Evolutionary conservation across 2,888 invertebrate genomes (phyloP).

Genomic region (Cheilosia variabilis): DNA sequence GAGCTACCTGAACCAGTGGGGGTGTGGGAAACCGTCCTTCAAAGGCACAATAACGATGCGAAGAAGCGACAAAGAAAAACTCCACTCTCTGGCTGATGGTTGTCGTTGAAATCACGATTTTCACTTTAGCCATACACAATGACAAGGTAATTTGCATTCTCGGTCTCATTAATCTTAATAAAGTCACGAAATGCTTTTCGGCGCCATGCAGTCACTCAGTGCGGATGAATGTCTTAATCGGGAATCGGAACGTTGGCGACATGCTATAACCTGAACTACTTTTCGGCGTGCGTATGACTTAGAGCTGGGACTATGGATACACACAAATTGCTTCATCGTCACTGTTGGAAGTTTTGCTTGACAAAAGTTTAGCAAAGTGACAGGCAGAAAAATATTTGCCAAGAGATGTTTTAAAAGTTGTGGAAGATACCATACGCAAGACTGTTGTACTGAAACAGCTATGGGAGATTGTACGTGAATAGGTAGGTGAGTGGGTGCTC

Average conservation of each 20-base stretch:
- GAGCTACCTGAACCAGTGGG: slow-evolving; percentile 61
- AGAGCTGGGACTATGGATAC: slow-evolving; percentile 24
- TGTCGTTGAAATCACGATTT: slow-evolving; percentile 65
- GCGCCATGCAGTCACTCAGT: slow-evolving; percentile 68
- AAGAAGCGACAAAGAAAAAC: slow-evolving; percentile 58
- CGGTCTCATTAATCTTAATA: slow-evolving; percentile 75
- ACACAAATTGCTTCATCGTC: slow-evolving; percentile 61
- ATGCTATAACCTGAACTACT: slow-evolving; percentile 70
- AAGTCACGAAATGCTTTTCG: slow-evolving; percentile 72
- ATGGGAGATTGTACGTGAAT: too few species aligned
- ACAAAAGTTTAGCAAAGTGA: slow-evolving; percentile 12
- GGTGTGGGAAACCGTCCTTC: slow-evolving; percentile 38
- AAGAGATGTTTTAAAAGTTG: slow-evolving; percentile 13
- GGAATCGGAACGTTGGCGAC: slow-evolving; percentile 70
- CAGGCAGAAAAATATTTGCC: slow-evolving; percentile 19
- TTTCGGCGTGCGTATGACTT: slow-evolving; percentile 16
- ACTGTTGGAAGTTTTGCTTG: not conserved
- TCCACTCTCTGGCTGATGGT: slow-evolving; percentile 9
- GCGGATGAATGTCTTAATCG: slow-evolving; percentile 71
- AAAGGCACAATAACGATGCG: slow-evolving; percentile 48
- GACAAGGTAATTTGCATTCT: slow-evolving; percentile 76
- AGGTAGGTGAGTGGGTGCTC: too few species aligned
- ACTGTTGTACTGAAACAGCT: too few species aligned
- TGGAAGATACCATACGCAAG: too few species aligned
- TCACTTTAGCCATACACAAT: slow-evolving; percentile 68